Evolutionary conservation across 2,113 vertebrate genomes (phyloP), one percentile per base, ranked within the genome.

Genomic region (Argyrosomus japonicus): DNA sequence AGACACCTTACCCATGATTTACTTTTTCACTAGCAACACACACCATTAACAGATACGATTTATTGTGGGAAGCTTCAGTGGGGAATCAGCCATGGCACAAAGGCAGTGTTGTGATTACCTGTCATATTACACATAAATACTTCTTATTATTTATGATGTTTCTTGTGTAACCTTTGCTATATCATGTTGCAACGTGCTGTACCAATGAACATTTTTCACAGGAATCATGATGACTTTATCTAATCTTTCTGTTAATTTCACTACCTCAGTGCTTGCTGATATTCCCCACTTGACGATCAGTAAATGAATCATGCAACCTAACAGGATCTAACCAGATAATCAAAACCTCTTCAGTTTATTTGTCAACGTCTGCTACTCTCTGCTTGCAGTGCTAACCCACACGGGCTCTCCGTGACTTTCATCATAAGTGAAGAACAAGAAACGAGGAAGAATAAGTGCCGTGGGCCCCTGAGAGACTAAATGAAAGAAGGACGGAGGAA

Each of bases 401-500:
- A n/a, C n/a, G 68, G 72, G 78, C 29, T 79, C 75, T 68, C 23
- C 10, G 1, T 7, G 21, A 71, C 87, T 91, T 92, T 88, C 82
- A 92, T 92, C 72, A 68, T 47, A 84, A 71, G 79, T 60, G 80
- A 81, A 75, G 62, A 77, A 79, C 51, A 79, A 74, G 57, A 47
- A 81, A 73, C 11, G 57, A 80, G 62, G 47, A 71, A 77, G 63
- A 68, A 68, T 19, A 12, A 67, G 67, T 68, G 45, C 48, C 48
- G 79, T 89, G 87, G 84, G 88, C 85, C 70, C 56, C 51, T 27
- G 32, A 29, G 62, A 18, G 54, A 82, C 48, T 50, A 54, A 80
- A 79, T 74, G 68, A 80, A 77, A 68, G 75, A 23, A 48, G 29
- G 69, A 57, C 57, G 53, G 53, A 69, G 53, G 53, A 69, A 29